Evolutionary conservation across 2,797 vertebrate genomes (phyloP).

Genomic region (Phoeniculus purpureus): DNA sequence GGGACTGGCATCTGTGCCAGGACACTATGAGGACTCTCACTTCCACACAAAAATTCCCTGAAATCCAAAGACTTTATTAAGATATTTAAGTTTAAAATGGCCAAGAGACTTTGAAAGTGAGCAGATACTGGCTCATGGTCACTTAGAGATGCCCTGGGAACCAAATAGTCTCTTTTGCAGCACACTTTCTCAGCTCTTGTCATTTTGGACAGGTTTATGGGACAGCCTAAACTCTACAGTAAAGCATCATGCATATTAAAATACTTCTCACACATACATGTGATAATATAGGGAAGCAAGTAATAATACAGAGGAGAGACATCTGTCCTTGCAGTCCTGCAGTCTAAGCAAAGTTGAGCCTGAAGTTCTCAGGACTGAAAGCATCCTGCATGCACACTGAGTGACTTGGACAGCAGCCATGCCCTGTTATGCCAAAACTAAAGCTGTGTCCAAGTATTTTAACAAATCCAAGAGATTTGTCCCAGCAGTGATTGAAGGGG

Average conservation of each 20-base stretch:
- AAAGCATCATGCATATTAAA: not conserved
- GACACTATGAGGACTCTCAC: not conserved
- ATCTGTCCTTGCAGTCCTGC: not conserved
- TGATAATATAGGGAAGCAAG: not conserved
- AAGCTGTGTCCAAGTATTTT: not conserved
- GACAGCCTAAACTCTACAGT: not conserved
- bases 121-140: not conserved
- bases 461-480: not conserved
- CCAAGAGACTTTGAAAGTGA: not conserved
- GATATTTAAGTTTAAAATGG: not conserved
- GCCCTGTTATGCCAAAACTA: not conserved
- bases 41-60: not conserved
- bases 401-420: not conserved
- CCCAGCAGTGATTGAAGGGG: not conserved
- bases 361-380: not conserved
- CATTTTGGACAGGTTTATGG: not conserved
- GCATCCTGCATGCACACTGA: not conserved
- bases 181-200: not conserved
- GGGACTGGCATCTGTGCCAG: not conserved
- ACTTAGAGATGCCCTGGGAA: not conserved
- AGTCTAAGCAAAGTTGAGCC: not conserved
- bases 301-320: not conserved
- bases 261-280: not conserved
- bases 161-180: not conserved
- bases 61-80: not conserved